These are phyloP conservation scores for Lepus townsendii DNA, from an alignment of 2,797 vertebrate genomes.

Conservation along the genomic window DNA sequence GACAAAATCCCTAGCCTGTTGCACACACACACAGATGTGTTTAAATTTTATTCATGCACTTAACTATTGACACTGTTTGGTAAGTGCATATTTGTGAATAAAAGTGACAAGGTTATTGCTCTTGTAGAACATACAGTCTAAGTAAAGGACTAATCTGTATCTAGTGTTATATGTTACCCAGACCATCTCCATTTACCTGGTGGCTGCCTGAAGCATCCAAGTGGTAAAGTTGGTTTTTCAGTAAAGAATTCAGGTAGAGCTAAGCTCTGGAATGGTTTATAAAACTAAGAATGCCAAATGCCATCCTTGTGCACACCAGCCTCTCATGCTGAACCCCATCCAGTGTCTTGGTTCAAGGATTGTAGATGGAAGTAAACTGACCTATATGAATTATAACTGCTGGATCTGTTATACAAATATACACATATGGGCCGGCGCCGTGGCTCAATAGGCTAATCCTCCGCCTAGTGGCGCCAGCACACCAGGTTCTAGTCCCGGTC, in stretches of 20 bases:
- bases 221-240: conserved; percentile 13
- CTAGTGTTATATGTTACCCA: background rate
- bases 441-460: too few species aligned
- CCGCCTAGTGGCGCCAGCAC: too few species aligned
- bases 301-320: background rate
- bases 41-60: conserved; percentile 31
- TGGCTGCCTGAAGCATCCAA: background rate
- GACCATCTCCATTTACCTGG: background rate
- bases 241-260: conserved; percentile 21
- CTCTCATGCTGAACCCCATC: background rate
- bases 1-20: background rate
- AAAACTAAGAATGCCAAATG: background rate
- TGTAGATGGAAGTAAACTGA: background rate
- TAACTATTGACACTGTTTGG: background rate
- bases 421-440: too few species aligned
- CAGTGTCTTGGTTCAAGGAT: background rate
- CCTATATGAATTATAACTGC: background rate
- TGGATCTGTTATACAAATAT: background rate
- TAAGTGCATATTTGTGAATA: background rate
- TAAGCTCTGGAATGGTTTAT: background rate
- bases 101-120: conserved; percentile 30
- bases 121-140: background rate
- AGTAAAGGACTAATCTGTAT: background rate
- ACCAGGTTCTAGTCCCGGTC: too few species aligned
- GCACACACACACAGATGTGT: background rate